These are phyloP conservation scores for Callipepla californica DNA, from an alignment of 2,113 vertebrate species.

Conservation along the genomic window DNA sequence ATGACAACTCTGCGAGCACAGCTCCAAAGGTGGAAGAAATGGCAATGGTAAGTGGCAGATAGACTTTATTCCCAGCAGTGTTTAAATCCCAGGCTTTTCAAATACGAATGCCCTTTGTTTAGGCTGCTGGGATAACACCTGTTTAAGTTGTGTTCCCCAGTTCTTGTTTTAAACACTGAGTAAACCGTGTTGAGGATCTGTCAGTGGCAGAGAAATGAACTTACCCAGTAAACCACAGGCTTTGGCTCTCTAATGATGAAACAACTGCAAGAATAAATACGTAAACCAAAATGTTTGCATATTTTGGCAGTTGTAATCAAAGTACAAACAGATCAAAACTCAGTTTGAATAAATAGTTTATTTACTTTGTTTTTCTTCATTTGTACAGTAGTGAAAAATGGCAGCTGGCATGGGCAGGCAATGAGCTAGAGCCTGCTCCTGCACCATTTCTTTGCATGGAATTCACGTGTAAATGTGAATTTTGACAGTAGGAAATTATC, in stretches of 20 bases:
- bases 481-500: not conserved
- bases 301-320: slow-evolving; percentile 8
- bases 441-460: not conserved
- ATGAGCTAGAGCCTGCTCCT: not conserved
- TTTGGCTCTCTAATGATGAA: not conserved
- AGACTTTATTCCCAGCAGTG: not conserved
- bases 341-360: not conserved
- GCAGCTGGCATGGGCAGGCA: not conserved
- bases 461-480: not conserved
- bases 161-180: not conserved
- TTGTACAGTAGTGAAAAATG: not conserved
- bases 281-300: not conserved
- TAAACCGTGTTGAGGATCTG: not conserved
- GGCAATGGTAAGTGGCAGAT: slow-evolving; percentile 65
- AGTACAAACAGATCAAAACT: not conserved
- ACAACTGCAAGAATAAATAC: not conserved
- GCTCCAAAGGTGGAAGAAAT: slow-evolving; percentile 59
- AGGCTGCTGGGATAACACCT: not conserved
- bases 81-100: not conserved
- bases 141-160: not conserved
- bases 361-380: not conserved
- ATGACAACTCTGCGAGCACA: slow-evolving; percentile 14
- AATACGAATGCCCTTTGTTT: not conserved
- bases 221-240: not conserved
- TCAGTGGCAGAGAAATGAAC: not conserved